Conservation (phyloP, 2,888 invertebrate genomes). For the Metalampra italica region DNA sequence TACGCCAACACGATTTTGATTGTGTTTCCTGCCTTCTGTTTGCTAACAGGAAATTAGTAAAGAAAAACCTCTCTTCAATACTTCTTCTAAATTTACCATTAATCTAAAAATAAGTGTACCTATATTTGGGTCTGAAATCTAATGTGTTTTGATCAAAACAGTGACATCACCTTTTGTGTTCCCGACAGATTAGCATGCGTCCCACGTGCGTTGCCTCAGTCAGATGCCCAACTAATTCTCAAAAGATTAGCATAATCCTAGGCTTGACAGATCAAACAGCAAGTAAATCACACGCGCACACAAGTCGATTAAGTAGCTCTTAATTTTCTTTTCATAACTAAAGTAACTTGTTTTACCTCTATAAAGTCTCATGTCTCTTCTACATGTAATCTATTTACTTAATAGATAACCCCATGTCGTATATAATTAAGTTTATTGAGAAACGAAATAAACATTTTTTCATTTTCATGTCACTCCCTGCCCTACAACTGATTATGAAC, state of each 20-base stretch:
- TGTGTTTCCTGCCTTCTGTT: no score
- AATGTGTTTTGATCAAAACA: constrained; percentile 12
- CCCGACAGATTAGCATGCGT: constrained; percentile 21
- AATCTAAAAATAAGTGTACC: no score
- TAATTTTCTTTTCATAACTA: neutral
- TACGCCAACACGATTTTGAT: neutral
- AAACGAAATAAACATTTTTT: no score
- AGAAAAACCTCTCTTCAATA: no score
- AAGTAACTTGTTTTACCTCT: neutral
- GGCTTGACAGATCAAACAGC: neutral
- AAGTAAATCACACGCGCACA: constrained; percentile 4
- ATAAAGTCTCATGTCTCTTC: no score
- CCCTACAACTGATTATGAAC: no score
- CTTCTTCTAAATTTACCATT: no score
- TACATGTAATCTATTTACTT: no score
- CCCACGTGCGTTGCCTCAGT: constrained; percentile 24
- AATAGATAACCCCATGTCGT: no score
- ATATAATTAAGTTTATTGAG: no score
- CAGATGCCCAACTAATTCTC: constrained; percentile 31
- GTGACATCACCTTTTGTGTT: constrained; percentile 27
- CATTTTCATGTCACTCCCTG: no score
- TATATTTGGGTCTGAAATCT: neutral
- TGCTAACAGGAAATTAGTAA: no score
- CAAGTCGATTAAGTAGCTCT: neutral
- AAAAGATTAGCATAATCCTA: constrained; percentile 23